Evolutionary conservation across 2,888 invertebrate genomes (phyloP), one percentile per base, ranked within the genome.

Genomic region (Ichneumon xanthorius): DNA sequence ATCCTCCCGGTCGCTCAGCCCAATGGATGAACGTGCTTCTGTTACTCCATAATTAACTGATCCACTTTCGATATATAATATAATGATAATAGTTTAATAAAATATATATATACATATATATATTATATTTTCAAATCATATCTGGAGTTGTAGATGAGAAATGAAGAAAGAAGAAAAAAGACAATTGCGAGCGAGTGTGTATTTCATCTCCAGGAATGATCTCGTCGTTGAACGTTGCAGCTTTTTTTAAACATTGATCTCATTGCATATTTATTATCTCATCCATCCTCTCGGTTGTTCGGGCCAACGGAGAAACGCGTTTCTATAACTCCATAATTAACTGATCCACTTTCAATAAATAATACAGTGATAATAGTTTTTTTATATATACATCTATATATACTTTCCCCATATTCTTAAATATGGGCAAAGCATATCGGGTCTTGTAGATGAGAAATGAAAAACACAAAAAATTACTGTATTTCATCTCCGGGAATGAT

Each of bases 401-500:
- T 33, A 4, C 33, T 11, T 61, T 30, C 14, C 16, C 11, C 14
- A 33, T 33, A 16, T 63, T 63, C 33, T 26, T 19, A 19, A n/a
- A 53, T 3, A 53, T 53, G 5, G n/a, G 53, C 19, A 19, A 2
- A 53, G 6, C 19, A 53, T 53, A 16, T 19, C 7, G n/a, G 4
- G 53, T 53, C 53, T 7, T n/a, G 19, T n/a, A 19, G 7, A 53
- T 19, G 53, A 53, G 19, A 19, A 53, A 1, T 53, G 19, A 14
- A n/a, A 53, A 4, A 4, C 53, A 9, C 53, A 6, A 26, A 11
- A 58, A 37, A 73, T 6, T 22, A 16, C 58, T 58, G 48, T 68
- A 50, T 76, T 65, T 71, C 50, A 40, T 63, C 50, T 26, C 22
- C 6, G 30, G 61, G 61, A 58, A n/a, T 33, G 58, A 53, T 65